Base-by-base conservation (phyloP, 1,140 invertebrate species). In the Scaptomyza montana region DNA sequence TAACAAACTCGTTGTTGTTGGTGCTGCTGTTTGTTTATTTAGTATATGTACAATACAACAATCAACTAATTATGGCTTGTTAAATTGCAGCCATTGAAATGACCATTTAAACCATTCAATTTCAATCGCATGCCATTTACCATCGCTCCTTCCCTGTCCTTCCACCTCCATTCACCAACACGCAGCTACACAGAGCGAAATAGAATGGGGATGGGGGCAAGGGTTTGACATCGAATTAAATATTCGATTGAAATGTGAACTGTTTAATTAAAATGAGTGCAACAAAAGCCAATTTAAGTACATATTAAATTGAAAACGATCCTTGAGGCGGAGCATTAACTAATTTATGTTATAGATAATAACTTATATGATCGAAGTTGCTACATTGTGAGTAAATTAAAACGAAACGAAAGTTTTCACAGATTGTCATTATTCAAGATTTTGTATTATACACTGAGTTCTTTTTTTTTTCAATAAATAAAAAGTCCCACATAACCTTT, bases 1-100 rank as follows among this genome's bases (percentile, higher is more conserved):
- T 75, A 71, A 75, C 67, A 75, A 71, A 71, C 67, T 78, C 45
- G 70, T 59, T 68, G 59, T 78, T 65, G 80, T 69, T 65, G 41
- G 55, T 67, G 41, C 10, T 54, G 51, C 30, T 46, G 67, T 30
- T 71, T 78, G 84, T 84, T 87, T 87, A 89, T 89, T 89, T 89
- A 73, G 79, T 84, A 77, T 43, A 21, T 53, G 25, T 19, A 55
- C 39, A 46, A 47, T 47, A 59, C 82, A 82, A 73, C 84, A 89
- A 89, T 89, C 80, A 89, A 89, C 84, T 89, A 89, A 89, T 89
- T 89, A 89, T 81, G 84, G 84, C 85, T 89, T 89, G 85, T 89
- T 89, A 89, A 89, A 89, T 89, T 89, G 84, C 85, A 84, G 84
- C 84, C 85, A 89, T 89, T 89, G 84, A 89, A 89, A 89, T 89